Evolutionary conservation across 2,888 invertebrate species (phyloP).

Genomic region (Epinotia ramella): DNA sequence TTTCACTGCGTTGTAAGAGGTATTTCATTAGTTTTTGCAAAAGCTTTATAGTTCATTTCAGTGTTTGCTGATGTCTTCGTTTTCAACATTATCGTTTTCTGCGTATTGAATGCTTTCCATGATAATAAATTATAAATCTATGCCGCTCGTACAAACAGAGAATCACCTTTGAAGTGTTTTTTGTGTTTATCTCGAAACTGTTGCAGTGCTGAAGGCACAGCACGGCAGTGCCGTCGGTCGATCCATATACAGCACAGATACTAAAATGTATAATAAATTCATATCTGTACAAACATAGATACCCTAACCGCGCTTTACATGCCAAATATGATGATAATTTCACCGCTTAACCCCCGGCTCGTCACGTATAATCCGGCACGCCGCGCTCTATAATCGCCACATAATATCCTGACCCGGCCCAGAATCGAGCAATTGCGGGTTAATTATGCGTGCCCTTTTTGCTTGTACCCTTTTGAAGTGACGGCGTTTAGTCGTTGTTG

Average conservation of each 20-base stretch:
- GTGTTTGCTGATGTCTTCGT: too few species aligned
- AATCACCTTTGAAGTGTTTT: too few species aligned
- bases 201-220: too few species aligned
- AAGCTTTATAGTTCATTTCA: too few species aligned
- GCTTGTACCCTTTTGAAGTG: constrained; percentile 36
- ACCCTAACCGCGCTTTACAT: not conserved
- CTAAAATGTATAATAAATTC: not conserved
- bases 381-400: constrained; percentile 64
- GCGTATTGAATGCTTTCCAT: too few species aligned
- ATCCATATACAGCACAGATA: not conserved
- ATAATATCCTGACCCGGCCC: constrained; percentile 60
- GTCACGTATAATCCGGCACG: constrained; percentile 43
- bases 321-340: constrained; percentile 40
- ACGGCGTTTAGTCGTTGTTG: constrained; percentile 26
- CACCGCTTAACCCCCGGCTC: constrained; percentile 41
- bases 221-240: not conserved
- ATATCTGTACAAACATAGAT: not conserved
- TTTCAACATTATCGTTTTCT: too few species aligned
- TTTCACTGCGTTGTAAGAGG: too few species aligned
- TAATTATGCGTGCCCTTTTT: constrained; percentile 62
- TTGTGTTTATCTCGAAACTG: too few species aligned
- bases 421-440: constrained; percentile 70
- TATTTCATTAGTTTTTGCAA: too few species aligned
- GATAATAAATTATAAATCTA: too few species aligned
- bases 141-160: too few species aligned